Evolutionary conservation across 1,140 invertebrate species (phyloP), one percentile per base, ranked within the genome.

Genomic region (Parasteatoda tepidariorum): DNA sequence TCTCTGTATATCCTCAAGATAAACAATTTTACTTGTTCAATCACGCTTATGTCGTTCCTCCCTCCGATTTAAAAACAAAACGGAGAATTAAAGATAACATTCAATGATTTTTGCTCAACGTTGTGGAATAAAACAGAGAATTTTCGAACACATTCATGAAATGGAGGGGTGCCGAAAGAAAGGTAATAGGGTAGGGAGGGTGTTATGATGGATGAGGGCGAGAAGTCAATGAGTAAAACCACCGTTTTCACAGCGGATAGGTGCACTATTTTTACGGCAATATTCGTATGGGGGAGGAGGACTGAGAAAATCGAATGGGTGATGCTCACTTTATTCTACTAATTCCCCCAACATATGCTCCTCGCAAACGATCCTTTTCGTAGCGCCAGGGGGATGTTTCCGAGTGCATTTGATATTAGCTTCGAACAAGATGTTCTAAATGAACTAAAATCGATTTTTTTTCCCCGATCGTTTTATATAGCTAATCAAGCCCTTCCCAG

Each of bases 191-290:
- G 33, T 34, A 48, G 24, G 41, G 22, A 18, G 71, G 71, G 18
- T 74, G 34, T 26, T 4, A 38, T 59, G 71, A 54, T 38, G 61
- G 62, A 67, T 54, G 28, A 59, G 75, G 62, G 24, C 34, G 30
- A 78, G 48, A 55, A 78, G 75, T 78, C 75, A 78, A 78, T 78
- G 75, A 55, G 75, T n/a, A 33, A 67, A 78, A 78, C 75, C 75
- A 78, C 75, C 75, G 75, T 78, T 78, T 78, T 78, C 75, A 78
- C 75, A 78, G 75, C 75, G 75, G 75, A 78, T 78, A 78, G 75
- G 75, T 78, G 75, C 67, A 41, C 34, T 41, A 33, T 76, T 76
- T 30, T 55, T 34, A 31, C 30, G 18, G 33, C 11, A 0, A 48
- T 48, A n/a, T n/a, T n/a, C n/a, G n/a, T n/a, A n/a, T n/a, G 61